Evolutionary conservation across 2,113 vertebrate genomes (phyloP).

Genomic region (Girardinichthys multiradiatus): DNA sequence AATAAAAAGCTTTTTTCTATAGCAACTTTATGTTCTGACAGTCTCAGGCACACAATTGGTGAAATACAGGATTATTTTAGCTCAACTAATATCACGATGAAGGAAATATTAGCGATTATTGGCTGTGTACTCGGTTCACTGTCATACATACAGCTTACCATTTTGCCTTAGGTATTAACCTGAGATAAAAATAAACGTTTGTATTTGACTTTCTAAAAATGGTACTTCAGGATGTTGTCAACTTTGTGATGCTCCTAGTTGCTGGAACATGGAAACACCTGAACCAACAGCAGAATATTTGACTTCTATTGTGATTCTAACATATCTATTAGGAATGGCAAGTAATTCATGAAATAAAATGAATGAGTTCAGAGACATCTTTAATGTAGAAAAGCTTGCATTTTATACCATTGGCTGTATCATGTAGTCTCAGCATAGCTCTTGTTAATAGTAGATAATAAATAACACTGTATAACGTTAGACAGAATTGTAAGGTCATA

Average conservation of each 20-base stretch:
- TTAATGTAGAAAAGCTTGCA: background rate
- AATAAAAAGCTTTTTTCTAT: background rate
- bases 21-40: background rate
- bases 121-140: background rate
- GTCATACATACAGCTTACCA: no score
- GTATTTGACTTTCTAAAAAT: no score
- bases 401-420: background rate
- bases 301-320: background rate
- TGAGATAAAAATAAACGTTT: no score
- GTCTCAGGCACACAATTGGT: background rate
- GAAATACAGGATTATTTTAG: background rate
- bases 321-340: background rate
- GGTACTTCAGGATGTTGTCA: no score
- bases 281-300: background rate
- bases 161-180: background rate
- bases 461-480: no score
- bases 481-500: no score
- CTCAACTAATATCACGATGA: background rate
- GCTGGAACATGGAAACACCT: background rate
- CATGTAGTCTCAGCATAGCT: no score
- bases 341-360: background rate
- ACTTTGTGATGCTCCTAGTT: background rate
- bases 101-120: background rate
- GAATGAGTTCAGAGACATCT: background rate
- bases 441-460: no score